Percentiles rank a stretch among this genome's conserved stretches.
Conservation (phyloP, 2,113 vertebrate genomes). For the Carassius auratus region DNA sequence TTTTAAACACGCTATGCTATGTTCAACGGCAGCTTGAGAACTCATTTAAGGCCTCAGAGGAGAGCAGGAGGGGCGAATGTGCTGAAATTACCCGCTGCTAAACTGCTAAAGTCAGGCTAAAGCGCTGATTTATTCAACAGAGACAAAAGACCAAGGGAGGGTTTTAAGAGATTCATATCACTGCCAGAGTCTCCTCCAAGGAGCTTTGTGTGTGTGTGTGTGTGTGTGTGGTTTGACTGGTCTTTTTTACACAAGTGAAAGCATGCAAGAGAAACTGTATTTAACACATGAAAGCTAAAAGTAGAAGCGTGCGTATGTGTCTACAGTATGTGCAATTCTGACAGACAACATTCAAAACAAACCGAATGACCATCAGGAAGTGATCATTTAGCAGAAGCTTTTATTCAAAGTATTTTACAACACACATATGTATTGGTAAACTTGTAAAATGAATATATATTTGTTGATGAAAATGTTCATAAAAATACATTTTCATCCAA, state of each 20-base stretch:
- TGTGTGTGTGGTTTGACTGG: constrained; percentile 37
- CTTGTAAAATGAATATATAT: not conserved
- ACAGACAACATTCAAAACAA: not conserved
- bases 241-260: constrained; percentile 24
- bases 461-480: no score
- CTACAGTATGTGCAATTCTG: not conserved
- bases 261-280: not conserved
- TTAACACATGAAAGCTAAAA: not conserved
- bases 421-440: not conserved
- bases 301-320: not conserved
- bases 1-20: constrained; percentile 64
- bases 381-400: not conserved
- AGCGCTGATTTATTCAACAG: constrained; percentile 81
- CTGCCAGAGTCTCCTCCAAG: constrained; percentile 69
- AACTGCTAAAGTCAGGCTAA: constrained; percentile 78
- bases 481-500: not conserved
- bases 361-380: not conserved
- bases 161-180: constrained; percentile 79
- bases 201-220: constrained; percentile 66
- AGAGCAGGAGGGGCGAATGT: constrained; percentile 68
- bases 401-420: not conserved
- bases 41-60: constrained; percentile 67
- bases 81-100: constrained; percentile 76
- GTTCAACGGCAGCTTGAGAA: constrained; percentile 72
- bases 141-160: constrained; percentile 80